Conservation (phyloP, 2,888 invertebrate genomes). For the Morinoia aosen region DNA sequence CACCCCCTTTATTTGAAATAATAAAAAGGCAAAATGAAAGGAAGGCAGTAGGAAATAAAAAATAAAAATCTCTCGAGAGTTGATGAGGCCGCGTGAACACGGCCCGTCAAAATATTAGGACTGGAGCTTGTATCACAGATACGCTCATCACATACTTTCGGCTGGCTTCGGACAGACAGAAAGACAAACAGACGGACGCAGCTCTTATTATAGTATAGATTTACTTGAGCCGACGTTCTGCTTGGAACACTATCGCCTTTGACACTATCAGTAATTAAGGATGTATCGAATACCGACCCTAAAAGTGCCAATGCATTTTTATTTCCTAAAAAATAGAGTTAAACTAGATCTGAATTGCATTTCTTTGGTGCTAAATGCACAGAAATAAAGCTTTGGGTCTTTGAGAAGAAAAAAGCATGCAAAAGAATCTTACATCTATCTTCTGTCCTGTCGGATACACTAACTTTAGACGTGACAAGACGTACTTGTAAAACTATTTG, state of each 20-base stretch:
- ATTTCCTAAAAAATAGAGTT: neutral
- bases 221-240: neutral
- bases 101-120: too few species aligned
- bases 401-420: neutral
- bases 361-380: neutral
- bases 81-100: too few species aligned
- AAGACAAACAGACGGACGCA: too few species aligned
- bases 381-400: neutral
- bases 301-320: neutral
- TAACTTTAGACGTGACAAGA: neutral
- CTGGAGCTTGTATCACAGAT: too few species aligned
- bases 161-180: too few species aligned
- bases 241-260: neutral
- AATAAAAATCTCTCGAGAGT: too few species aligned
- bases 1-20: too few species aligned
- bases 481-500: neutral
- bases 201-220: too few species aligned
- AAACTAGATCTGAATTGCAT: neutral
- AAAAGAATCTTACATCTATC: neutral
- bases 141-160: too few species aligned
- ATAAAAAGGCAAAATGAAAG: too few species aligned
- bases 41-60: too few species aligned
- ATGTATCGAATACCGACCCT: neutral
- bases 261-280: neutral
- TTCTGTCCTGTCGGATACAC: neutral